phyloP scores from a whole-genome alignment of 1,140 invertebrate genomes.

The Drosophila bocki region DNA sequence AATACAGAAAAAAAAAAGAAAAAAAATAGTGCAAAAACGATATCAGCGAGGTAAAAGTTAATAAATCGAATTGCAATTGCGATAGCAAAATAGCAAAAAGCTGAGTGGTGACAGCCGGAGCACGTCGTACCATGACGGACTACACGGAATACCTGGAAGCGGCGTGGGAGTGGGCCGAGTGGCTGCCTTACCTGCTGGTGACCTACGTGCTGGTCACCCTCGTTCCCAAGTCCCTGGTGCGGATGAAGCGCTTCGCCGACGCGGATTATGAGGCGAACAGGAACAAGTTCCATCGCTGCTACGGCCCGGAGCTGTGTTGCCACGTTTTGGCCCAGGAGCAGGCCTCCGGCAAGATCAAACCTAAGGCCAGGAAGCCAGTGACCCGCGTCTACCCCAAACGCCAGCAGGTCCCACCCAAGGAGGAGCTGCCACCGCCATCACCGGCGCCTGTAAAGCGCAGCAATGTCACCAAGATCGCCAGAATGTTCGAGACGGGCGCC shows the following conservation, averaged over 20 bases:
- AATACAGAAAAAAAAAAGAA: not conserved
- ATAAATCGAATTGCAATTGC: conserved; percentile 57
- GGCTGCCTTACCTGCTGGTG: conserved; percentile 67
- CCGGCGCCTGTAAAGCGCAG: conserved; percentile 57
- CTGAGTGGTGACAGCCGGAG: not conserved
- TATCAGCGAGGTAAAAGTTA: conserved; percentile 46
- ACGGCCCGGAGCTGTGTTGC: conserved; percentile 76
- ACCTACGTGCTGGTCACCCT: conserved; percentile 72
- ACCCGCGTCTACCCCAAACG: conserved; percentile 78
- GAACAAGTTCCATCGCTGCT: conserved; percentile 74
- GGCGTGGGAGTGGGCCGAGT: conserved; percentile 56
- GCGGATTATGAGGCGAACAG: conserved; percentile 77
- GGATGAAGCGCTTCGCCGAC: conserved; percentile 73
- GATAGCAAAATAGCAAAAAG: conserved; percentile 27
- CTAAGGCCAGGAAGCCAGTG: conserved; percentile 74
- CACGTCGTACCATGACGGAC: conserved; percentile 27
- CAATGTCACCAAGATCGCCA: conserved; percentile 79
- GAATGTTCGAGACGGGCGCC: conserved; percentile 75
- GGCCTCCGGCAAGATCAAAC: conserved; percentile 48
- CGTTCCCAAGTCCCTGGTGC: conserved; percentile 70
- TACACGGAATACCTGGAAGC: conserved; percentile 65
- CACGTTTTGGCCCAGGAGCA: conserved; percentile 56
- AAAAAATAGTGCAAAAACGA: conserved; percentile 24
- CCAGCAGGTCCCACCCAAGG: conserved; percentile 31
- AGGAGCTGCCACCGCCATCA: conserved; percentile 5